phyloP scores from a whole-genome alignment of 1,140 invertebrate species.

The Nasonia longicornis region DNA sequence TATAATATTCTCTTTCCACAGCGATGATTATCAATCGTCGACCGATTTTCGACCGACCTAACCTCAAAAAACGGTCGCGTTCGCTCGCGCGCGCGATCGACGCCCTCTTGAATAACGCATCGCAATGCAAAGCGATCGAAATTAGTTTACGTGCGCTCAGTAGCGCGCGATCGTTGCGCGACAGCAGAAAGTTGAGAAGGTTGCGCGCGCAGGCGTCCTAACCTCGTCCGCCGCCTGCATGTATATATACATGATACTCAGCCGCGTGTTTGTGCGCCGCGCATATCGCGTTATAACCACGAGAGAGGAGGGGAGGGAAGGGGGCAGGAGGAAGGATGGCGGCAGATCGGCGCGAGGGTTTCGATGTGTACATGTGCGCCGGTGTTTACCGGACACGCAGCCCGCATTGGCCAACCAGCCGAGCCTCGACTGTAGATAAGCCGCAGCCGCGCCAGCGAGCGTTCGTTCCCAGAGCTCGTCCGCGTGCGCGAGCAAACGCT shows the following conservation, averaged over 20 bases:
- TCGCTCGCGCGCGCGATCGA: background rate
- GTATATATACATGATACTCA: constrained; percentile 47
- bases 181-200: constrained; percentile 27
- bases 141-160: constrained; percentile 17
- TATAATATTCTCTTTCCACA: background rate
- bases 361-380: constrained; percentile 45
- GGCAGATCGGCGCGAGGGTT: constrained; percentile 40
- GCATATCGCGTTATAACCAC: constrained; percentile 44
- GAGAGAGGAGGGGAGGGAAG: constrained; percentile 26
- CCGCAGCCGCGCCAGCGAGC: constrained; percentile 49
- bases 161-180: constrained; percentile 42
- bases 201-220: constrained; percentile 37
- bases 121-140: constrained; percentile 28
- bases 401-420: constrained; percentile 44
- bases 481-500: constrained; percentile 38
- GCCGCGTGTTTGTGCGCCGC: constrained; percentile 51
- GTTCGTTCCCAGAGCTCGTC: constrained; percentile 38
- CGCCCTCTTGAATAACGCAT: constrained; percentile 6
- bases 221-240: constrained; percentile 19
- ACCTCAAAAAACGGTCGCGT: constrained; percentile 32
- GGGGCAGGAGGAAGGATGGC: constrained; percentile 47
- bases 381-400: constrained; percentile 44
- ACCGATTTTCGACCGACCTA: constrained; percentile 27
- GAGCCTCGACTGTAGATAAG: constrained; percentile 44
- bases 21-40: background rate